Evolutionary conservation across 1,140 invertebrate species (phyloP).

Genomic region (Andricus grossulariae): DNA sequence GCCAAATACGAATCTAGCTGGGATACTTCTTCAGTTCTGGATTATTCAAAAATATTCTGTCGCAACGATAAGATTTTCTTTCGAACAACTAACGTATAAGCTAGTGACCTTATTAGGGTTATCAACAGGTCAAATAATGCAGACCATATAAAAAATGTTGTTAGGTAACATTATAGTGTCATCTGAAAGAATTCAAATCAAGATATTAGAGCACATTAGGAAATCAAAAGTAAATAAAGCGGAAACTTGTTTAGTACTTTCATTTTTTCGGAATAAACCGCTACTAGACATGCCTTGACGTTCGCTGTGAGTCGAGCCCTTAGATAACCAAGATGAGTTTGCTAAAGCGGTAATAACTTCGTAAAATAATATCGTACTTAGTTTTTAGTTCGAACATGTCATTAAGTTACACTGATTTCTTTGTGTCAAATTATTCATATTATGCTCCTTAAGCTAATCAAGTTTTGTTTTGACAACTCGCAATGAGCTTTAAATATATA

Average conservation of each 20-base stretch:
- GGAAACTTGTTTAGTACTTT: not conserved
- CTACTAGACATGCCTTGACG: not conserved
- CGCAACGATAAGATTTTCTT: not conserved
- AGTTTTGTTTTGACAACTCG: too few species aligned
- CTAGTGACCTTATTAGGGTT: not conserved
- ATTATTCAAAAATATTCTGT: not conserved
- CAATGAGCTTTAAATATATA: too few species aligned
- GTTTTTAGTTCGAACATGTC: too few species aligned
- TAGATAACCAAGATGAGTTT: too few species aligned
- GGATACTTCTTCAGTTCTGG: too few species aligned
- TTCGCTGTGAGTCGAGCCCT: not conserved
- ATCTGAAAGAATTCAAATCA: not conserved
- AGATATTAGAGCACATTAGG: not conserved
- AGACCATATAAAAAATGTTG: not conserved
- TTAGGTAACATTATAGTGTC: not conserved
- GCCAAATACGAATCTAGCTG: too few species aligned
- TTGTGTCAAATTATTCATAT: too few species aligned
- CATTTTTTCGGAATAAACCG: not conserved
- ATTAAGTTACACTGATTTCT: too few species aligned
- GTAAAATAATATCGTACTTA: too few species aligned
- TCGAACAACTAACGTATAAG: not conserved
- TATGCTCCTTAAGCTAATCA: too few species aligned
- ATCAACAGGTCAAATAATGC: not conserved
- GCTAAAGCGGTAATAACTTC: too few species aligned
- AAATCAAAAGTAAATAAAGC: not conserved